Conservation (phyloP, 2,797 vertebrate species). For the Mionectes olivaceus region DNA sequence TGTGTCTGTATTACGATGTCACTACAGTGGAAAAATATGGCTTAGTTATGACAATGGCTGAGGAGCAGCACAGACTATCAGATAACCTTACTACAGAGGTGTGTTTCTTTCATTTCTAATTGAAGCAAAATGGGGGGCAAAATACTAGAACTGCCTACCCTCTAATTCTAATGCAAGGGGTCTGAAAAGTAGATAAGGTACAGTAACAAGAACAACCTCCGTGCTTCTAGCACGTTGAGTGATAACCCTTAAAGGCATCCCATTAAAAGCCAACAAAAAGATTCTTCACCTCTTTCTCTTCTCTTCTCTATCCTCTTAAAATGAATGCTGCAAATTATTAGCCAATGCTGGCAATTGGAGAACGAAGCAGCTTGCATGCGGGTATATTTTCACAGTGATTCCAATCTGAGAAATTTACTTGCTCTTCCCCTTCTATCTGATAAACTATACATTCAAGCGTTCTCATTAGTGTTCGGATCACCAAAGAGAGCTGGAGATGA, state of each 20-base stretch:
- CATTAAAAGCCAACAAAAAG: constrained; percentile 31
- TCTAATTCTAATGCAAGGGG: background rate
- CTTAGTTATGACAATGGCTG: constrained; percentile 18
- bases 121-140: constrained; percentile 16
- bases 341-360: constrained; percentile 33
- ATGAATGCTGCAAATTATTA: constrained; percentile 34
- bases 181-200: constrained; percentile 37
- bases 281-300: constrained; percentile 9
- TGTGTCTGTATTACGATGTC: constrained; percentile 5
- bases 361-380: background rate
- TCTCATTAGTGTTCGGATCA: constrained; percentile 69
- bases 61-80: background rate
- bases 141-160: background rate
- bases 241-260: constrained; percentile 39
- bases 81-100: background rate
- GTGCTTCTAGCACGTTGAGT: background rate
- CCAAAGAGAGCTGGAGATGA: constrained; percentile 65
- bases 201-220: background rate
- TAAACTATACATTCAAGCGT: constrained; percentile 58
- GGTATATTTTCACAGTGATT: constrained; percentile 30
- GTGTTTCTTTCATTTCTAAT: constrained; percentile 37
- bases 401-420: constrained; percentile 52
- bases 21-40: background rate
- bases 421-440: constrained; percentile 66
- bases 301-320: background rate